Conservation (phyloP, 1,140 invertebrate species). For the Ceratina japonica region DNA sequence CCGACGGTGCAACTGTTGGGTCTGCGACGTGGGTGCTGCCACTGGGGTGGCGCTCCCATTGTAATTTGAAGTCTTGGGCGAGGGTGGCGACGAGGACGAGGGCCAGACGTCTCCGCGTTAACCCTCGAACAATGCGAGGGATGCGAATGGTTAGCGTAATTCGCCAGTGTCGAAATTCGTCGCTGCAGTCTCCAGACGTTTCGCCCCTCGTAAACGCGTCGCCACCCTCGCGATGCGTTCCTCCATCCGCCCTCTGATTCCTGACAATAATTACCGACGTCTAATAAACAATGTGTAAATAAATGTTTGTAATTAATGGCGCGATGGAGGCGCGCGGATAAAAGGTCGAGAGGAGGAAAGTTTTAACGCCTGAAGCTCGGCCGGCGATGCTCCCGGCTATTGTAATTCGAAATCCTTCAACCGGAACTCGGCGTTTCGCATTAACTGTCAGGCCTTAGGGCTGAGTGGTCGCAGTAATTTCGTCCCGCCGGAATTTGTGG, state of each 20-base stretch:
- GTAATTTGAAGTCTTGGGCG: constrained; percentile 27
- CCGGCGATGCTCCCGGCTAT: background rate
- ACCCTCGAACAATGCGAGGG: constrained; percentile 47
- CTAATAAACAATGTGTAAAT: background rate
- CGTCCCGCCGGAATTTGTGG: constrained; percentile 33
- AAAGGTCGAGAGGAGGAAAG: background rate
- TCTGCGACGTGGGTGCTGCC: constrained; percentile 2
- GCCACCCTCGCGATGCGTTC: background rate
- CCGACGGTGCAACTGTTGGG: constrained; percentile 27
- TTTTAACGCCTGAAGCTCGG: background rate
- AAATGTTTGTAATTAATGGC: no score
- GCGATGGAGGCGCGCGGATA: no score
- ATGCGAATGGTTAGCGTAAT: constrained; percentile 50
- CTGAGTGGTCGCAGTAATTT: constrained; percentile 39
- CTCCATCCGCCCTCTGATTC: constrained; percentile 25
- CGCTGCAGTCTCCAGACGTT: constrained; percentile 10
- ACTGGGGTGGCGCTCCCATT: constrained; percentile 19
- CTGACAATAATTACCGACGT: background rate
- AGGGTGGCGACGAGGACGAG: constrained; percentile 6
- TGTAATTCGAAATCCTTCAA: constrained; percentile 30
- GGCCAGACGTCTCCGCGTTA: constrained; percentile 51
- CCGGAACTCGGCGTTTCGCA: constrained; percentile 15
- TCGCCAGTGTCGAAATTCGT: constrained; percentile 46
- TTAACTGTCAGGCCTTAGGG: constrained; percentile 31
- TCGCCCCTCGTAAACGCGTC: background rate